Evolutionary conservation across 2,888 invertebrate genomes (phyloP), one percentile per base, ranked within the genome.

Genomic region (Hipparchia sbordonii): DNA sequence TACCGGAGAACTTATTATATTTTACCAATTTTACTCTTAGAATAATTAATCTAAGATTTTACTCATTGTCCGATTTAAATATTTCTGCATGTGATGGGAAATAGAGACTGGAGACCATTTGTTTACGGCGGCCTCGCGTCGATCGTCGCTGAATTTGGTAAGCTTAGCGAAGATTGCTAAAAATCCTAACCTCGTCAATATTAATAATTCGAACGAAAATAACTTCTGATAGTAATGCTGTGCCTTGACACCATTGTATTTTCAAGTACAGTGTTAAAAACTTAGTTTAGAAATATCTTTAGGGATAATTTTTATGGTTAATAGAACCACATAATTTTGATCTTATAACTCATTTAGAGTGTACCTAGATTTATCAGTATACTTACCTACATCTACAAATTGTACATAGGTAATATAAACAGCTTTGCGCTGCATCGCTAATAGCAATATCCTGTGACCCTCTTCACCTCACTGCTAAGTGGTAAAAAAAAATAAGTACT

Each of bases 121-220:
- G 95, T 98, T 83, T 98, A 98, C 94, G 98, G 98, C 88, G 98
- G 98, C 79, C 88, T 98, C 81, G 98, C 98, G 87, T 98, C 98
- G 78, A 97, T 98, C 82, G 96, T 97, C 80, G 98, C 98, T 72
- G 98, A 99, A 95, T 97, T 97, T 91, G 98, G 98, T 98, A 94
- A 94, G 95, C 85, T 52, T 70, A 23, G 23, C 23, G 68, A 62
- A 68, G 74, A 23, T 61, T 8, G 2, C 39, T n/a, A 67, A 67
- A 45, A 39, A 56, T 56, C 39, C 67, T 67, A 67, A 67, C 67
- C 67, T 67, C n/a, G n/a, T 45, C 39, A 66, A 56, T 54, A 39
- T n/a, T n/a, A 56, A 39, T n/a, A 56, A 39, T 56, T 45, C 6
- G 45, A 6, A 12, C 45, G 45, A 33, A 48, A 52, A 52, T 66